A percentile compares a stretch with the other conserved stretches of the same genome.
Evolutionary conservation across 1,140 invertebrate genomes (phyloP).

Genomic region (Anastrepha ludens): DNA sequence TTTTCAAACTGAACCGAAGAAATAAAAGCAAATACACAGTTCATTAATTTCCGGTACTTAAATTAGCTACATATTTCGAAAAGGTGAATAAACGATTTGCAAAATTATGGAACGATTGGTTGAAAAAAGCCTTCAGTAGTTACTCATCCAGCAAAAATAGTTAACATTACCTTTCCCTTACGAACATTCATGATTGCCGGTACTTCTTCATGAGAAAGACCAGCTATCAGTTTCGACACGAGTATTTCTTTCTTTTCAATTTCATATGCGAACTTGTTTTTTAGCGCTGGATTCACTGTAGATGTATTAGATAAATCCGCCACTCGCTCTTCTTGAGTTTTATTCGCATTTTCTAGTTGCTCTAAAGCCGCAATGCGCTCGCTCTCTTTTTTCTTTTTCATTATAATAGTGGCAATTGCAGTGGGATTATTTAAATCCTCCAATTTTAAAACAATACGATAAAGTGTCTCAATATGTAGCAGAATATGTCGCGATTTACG

Average conservation of each 20-base stretch:
- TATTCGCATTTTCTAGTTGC: conserved; percentile 73
- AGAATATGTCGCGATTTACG: conserved; percentile 83
- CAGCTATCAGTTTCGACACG: conserved; percentile 78
- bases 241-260: conserved; percentile 74
- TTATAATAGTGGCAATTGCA: conserved; percentile 79
- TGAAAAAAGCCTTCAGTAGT: no score
- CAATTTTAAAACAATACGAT: conserved; percentile 81
- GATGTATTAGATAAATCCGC: conserved; percentile 71
- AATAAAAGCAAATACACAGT: no score
- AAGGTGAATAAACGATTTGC: no score
- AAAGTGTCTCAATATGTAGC: conserved; percentile 87
- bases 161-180: conserved; percentile 81
- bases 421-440: conserved; percentile 85
- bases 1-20: no score
- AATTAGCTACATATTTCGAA: no score
- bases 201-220: conserved; percentile 80
- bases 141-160: no score
- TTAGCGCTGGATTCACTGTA: conserved; percentile 73
- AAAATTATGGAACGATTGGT: no score
- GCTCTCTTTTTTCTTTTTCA: conserved; percentile 79
- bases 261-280: conserved; percentile 71
- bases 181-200: conserved; percentile 81
- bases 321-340: conserved; percentile 65
- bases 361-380: conserved; percentile 76
- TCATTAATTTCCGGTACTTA: no score